Percentiles rank a stretch among this genome's conserved stretches.
These are phyloP conservation scores for Ammodytes dubius DNA, from an alignment of 2,113 vertebrate species.

Conservation along the genomic window DNA sequence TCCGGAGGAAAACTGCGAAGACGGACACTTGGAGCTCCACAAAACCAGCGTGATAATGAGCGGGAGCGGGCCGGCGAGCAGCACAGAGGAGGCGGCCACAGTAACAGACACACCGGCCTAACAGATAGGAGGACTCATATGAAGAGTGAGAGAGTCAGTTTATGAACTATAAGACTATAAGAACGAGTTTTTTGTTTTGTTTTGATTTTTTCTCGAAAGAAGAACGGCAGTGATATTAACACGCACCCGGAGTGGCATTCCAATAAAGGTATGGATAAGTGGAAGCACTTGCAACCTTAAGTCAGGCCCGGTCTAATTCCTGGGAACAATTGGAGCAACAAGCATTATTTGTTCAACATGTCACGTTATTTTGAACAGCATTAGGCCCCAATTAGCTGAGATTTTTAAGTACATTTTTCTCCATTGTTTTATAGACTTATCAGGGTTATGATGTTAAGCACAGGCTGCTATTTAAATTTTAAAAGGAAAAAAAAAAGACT, in stretches of 20 bases:
- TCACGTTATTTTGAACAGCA: slow-evolving; percentile 1
- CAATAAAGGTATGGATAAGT: not conserved
- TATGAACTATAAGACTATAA: slow-evolving; percentile 6
- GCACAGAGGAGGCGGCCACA: slow-evolving; percentile 56
- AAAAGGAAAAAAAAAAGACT: slow-evolving; percentile 3
- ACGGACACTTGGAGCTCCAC: slow-evolving; percentile 86
- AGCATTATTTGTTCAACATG: not conserved
- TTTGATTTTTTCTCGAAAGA: slow-evolving; percentile 11
- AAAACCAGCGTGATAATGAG: slow-evolving; percentile 89
- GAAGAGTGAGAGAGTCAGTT: slow-evolving; percentile 31
- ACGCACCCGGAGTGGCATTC: slow-evolving; percentile 7
- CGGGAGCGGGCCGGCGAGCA: slow-evolving; percentile 70
- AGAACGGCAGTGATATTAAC: slow-evolving; percentile 37
- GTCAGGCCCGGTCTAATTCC: slow-evolving; percentile 30
- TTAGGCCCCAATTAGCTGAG: not conserved
- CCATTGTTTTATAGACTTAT: not conserved
- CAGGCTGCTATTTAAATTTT: not conserved
- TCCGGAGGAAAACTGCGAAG: slow-evolving; percentile 82
- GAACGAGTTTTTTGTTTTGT: not conserved
- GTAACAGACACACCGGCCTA: slow-evolving; percentile 71
- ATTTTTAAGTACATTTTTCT: not conserved
- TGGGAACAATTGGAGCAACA: slow-evolving; percentile 30
- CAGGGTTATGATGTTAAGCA: slow-evolving; percentile 2
- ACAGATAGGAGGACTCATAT: slow-evolving; percentile 69
- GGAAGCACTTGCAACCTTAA: not conserved